Evolutionary conservation across 2,113 vertebrate species (phyloP).

Genomic region (Pagrus major): DNA sequence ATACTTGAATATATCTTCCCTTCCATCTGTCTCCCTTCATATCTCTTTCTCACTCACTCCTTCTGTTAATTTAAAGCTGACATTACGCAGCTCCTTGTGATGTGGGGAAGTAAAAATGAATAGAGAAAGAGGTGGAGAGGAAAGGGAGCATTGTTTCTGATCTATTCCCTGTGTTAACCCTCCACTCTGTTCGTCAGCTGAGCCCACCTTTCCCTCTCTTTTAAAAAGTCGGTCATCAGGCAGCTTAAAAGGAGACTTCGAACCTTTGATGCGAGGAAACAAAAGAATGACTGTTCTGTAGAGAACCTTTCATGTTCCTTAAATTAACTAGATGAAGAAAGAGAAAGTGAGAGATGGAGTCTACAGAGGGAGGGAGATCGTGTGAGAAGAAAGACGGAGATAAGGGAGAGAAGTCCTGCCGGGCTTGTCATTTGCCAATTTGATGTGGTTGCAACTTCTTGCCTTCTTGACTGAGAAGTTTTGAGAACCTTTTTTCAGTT

Average conservation of each 20-base stretch:
- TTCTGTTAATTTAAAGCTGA: conserved; percentile 20
- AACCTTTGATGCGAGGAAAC: conserved; percentile 66
- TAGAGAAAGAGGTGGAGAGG: conserved; percentile 17
- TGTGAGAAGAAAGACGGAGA: conserved; percentile 18
- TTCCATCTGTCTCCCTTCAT: neutral
- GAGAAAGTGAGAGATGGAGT: conserved; percentile 26
- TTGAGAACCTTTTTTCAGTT: neutral
- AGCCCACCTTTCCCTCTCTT: conserved; percentile 41
- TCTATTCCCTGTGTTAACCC: conserved; percentile 50
- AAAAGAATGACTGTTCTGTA: conserved; percentile 61
- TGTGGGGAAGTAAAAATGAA: conserved; percentile 20
- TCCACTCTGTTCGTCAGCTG: conserved; percentile 33
- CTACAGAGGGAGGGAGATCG: conserved; percentile 6
- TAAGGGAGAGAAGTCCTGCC: conserved; percentile 5
- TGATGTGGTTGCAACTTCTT: neutral
- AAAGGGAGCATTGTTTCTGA: conserved; percentile 37
- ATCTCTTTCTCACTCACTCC: neutral
- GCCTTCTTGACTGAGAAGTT: conserved; percentile 6
- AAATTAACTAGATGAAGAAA: conserved; percentile 51
- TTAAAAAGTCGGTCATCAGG: conserved; percentile 51
- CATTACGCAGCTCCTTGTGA: neutral
- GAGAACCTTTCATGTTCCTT: conserved; percentile 65
- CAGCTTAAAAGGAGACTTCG: conserved; percentile 45
- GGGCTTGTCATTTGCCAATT: conserved; percentile 1
- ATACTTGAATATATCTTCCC: neutral